A percentile compares a stretch with the other conserved stretches of the same genome.
These are phyloP conservation scores for Saccostrea glomerata DNA, from an alignment of 1,140 invertebrate species.

Conservation along the genomic window DNA sequence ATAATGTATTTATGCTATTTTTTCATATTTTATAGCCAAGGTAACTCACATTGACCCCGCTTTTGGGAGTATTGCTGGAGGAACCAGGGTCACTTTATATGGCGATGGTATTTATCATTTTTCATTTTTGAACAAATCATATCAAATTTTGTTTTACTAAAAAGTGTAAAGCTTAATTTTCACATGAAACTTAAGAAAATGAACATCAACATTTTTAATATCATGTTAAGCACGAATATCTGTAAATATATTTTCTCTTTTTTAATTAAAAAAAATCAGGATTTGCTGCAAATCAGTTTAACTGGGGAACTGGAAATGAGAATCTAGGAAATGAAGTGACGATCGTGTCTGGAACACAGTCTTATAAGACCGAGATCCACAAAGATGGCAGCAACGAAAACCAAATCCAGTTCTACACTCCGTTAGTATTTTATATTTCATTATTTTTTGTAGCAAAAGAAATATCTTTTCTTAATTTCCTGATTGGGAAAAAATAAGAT, in stretches of 20 bases:
- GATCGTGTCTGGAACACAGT: conserved; percentile 42
- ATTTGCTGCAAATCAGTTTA: conserved; percentile 51
- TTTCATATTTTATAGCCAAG: neutral
- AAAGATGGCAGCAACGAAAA: conserved; percentile 46
- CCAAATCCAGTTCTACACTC: conserved; percentile 40
- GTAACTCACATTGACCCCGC: conserved; percentile 22
- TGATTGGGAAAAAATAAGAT: too few species aligned
- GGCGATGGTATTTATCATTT: neutral
- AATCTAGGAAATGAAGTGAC: conserved; percentile 46
- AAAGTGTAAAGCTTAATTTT: too few species aligned
- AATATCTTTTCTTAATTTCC: too few species aligned
- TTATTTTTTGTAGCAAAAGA: too few species aligned
- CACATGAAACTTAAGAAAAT: neutral
- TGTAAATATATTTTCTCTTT: neutral
- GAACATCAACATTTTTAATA: neutral
- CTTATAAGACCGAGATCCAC: conserved; percentile 44
- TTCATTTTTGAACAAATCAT: too few species aligned
- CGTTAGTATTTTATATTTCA: conserved; percentile 27
- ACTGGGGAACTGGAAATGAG: conserved; percentile 47
- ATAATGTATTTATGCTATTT: neutral
- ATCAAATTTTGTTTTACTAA: too few species aligned
- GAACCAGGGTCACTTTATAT: conserved; percentile 33
- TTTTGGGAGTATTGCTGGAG: conserved; percentile 43
- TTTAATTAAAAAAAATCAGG: neutral
- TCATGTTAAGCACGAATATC: neutral